Conservation (phyloP, 1,140 invertebrate genomes). For the Galleria mellonella region DNA sequence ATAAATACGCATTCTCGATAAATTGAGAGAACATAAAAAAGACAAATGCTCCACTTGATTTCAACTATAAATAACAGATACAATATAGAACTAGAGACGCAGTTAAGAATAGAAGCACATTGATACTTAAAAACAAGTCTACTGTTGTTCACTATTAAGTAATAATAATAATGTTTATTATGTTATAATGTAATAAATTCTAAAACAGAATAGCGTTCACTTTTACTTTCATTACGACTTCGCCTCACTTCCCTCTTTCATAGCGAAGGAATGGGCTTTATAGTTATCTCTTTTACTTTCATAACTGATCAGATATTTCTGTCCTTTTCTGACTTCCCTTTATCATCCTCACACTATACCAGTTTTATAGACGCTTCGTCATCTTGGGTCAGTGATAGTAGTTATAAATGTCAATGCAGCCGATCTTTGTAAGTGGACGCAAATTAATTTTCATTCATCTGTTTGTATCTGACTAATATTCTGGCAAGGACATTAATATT, state of each 20-base stretch:
- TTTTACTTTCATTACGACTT: conserved; percentile 54
- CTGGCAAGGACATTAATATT: no score
- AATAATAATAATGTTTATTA: conserved; percentile 3
- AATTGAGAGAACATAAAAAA: no score
- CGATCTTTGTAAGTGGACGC: conserved; percentile 23
- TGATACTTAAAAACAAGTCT: no score
- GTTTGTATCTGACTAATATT: no score
- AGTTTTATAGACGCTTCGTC: conserved; percentile 56
- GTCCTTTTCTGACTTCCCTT: conserved; percentile 26
- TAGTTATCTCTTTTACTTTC: conserved; percentile 21
- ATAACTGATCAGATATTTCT: conserved; percentile 3
- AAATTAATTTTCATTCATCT: conserved; percentile 8
- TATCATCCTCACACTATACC: conserved; percentile 37
- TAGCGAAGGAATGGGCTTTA: conserved; percentile 26
- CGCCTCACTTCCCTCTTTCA: conserved; percentile 40
- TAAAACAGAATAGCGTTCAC: conserved; percentile 42
- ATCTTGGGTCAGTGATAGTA: conserved; percentile 47
- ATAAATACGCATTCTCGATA: no score
- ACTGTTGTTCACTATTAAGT: no score
- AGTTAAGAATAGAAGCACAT: no score
- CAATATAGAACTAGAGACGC: no score
- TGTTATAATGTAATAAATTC: conserved; percentile 31
- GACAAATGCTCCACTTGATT: no score
- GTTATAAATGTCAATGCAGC: conserved; percentile 53
- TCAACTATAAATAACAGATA: no score